Evolutionary conservation across 2,113 vertebrate genomes (phyloP).

Genomic region (Nasalis larvatus): DNA sequence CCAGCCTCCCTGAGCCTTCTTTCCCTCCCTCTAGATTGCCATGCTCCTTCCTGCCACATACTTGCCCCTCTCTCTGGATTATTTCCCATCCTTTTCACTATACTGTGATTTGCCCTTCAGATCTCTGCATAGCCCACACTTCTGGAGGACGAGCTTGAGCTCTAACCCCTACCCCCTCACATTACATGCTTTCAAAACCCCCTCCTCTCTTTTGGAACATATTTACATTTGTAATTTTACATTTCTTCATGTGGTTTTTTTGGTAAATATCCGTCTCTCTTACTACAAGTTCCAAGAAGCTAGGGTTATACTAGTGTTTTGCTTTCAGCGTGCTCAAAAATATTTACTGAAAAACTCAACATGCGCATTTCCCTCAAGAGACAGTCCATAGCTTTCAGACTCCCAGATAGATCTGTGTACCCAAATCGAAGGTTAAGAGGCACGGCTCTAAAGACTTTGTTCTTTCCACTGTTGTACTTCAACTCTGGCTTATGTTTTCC

Average conservation of each 20-base stretch:
- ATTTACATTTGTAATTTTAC: neutral
- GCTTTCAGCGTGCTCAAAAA: neutral
- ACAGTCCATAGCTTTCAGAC: neutral
- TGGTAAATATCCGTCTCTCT: neutral
- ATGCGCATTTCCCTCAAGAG: neutral
- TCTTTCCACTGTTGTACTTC: neutral
- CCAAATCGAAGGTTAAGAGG: neutral
- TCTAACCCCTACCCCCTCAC: neutral
- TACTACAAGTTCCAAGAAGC: neutral
- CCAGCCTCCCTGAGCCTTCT: no score
- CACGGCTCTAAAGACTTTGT: neutral
- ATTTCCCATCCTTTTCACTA: neutral
- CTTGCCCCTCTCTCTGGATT: neutral
- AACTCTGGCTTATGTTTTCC: neutral
- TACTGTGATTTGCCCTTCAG: neutral
- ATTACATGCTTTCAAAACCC: neutral
- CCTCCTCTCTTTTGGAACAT: neutral
- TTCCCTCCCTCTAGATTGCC: neutral
- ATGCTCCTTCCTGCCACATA: neutral
- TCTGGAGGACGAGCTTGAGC: neutral
- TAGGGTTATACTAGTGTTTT: neutral
- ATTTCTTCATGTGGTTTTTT: neutral
- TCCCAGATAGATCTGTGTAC: neutral
- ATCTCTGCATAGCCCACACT: neutral
- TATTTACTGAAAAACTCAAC: neutral